Percentiles rank a stretch among this genome's conserved stretches.
Evolutionary conservation across 2,888 invertebrate species (phyloP).

Genomic region (Carpatolechia fugitivella): DNA sequence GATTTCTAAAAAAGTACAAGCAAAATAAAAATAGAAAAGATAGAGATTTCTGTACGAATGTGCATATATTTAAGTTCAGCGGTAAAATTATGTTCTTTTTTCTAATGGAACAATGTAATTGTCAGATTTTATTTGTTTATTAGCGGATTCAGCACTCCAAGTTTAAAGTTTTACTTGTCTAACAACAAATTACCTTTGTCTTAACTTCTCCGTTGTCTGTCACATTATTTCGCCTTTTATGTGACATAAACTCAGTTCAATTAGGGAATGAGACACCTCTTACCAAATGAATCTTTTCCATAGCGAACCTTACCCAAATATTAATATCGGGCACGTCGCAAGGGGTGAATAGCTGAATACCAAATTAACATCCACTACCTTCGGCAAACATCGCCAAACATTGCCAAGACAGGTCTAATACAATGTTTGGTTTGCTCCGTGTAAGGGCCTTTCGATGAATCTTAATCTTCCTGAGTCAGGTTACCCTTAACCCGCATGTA

Average conservation of each 20-base stretch:
- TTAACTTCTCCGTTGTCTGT: not conserved
- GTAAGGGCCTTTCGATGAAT: constrained; percentile 75
- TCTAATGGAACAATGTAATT: no score
- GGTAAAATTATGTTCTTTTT: no score
- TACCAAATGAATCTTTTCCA: constrained; percentile 48
- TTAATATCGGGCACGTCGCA: constrained; percentile 61
- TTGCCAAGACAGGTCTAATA: constrained; percentile 70
- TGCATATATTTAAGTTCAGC: no score
- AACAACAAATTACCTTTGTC: not conserved
- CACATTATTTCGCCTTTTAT: not conserved
- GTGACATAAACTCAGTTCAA: constrained; percentile 6
- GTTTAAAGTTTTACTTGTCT: not conserved
- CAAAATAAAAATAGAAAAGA: no score
- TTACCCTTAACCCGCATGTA: constrained; percentile 74
- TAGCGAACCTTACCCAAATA: constrained; percentile 48
- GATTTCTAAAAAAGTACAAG: no score
- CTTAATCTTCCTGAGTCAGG: constrained; percentile 76
- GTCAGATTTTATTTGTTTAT: no score
- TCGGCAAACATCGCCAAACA: constrained; percentile 73
- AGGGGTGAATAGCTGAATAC: constrained; percentile 61
- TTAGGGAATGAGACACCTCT: constrained; percentile 17
- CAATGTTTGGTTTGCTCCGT: constrained; percentile 70
- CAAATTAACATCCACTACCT: constrained; percentile 77
- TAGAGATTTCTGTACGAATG: no score
- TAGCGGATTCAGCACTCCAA: no score